Conservation (phyloP, 2,888 invertebrate species). For the Idaea biselata region DNA sequence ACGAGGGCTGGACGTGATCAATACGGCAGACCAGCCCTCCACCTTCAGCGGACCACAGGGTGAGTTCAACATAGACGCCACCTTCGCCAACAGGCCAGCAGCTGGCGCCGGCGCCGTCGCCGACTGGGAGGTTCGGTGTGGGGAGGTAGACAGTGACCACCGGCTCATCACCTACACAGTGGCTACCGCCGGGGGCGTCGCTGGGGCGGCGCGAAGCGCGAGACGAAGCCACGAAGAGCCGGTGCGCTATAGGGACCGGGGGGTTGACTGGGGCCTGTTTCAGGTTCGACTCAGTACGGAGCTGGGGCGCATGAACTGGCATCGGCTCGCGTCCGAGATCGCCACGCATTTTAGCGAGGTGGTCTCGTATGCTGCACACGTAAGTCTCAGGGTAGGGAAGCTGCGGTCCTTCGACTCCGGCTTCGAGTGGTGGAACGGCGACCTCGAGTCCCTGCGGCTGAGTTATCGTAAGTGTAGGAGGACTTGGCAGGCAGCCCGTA, state of each 20-base stretch:
- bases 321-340: neutral
- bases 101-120: neutral
- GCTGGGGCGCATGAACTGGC: neutral
- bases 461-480: too few relatives aligned
- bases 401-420: too few relatives aligned
- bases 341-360: too few relatives aligned
- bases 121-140: neutral
- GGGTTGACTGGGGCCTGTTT: conserved; percentile 4
- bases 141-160: conserved; percentile 4
- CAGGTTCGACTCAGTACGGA: neutral
- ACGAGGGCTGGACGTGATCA: neutral
- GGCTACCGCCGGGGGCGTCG: neutral
- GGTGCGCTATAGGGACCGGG: neutral
- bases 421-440: too few relatives aligned
- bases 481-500: conserved; percentile 5
- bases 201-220: neutral
- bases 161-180: conserved; percentile 4
- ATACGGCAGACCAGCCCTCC: conserved; percentile 5
- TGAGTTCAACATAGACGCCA: conserved; percentile 6
- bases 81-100: neutral
- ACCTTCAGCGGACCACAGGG: conserved; percentile 13
- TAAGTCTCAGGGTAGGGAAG: too few relatives aligned
- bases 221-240: neutral
- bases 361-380: too few relatives aligned
- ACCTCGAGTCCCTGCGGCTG: conserved; percentile 3